Base-by-base conservation (phyloP, 2,888 invertebrate species). In the Esperia sulphurella region DNA sequence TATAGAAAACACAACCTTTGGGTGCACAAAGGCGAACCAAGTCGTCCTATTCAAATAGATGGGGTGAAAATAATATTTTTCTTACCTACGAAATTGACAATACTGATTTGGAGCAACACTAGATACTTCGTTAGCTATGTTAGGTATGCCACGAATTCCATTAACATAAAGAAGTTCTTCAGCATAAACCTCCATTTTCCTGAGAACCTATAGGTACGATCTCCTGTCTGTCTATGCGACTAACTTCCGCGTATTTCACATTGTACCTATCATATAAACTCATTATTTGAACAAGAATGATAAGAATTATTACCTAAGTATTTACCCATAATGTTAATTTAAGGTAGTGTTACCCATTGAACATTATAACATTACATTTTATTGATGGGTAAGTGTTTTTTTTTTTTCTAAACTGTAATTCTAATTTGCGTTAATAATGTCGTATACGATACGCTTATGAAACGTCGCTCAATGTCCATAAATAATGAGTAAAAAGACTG, bases 31-130 rank as follows among this genome's bases (percentile, higher is more conserved):
- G n/a, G n/a, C n/a, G n/a, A n/a, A n/a, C n/a, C n/a, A n/a, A n/a
- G n/a, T n/a, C n/a, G n/a, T n/a, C n/a, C n/a, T n/a, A n/a, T n/a
- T n/a, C n/a, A n/a, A n/a, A n/a, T n/a, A n/a, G n/a, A n/a, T n/a
- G n/a, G n/a, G n/a, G n/a, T n/a, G n/a, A n/a, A 21, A 21, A 21
- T 21, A 21, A 21, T 10, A 33, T 31, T 31, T 12, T 21, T 39
- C 46, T 41, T 12, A 51, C 51, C 47, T 48, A 28, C 42, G 48
- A 28, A 40, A 31, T 2, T 43, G 33, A 14, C 51, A 48, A 14
- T 35, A 41, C 40, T 21, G 8, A 4, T 9, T 30, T 12, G 33
- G 33, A 7, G 37, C 14, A 14, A n/a, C 5, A 35, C 12, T 8
- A n/a, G 33, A 6, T 12, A 41, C 14, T 14, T 46, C 39, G 29